phyloP scores from a whole-genome alignment of 1,140 invertebrate species.

The Drosophila littoralis region DNA sequence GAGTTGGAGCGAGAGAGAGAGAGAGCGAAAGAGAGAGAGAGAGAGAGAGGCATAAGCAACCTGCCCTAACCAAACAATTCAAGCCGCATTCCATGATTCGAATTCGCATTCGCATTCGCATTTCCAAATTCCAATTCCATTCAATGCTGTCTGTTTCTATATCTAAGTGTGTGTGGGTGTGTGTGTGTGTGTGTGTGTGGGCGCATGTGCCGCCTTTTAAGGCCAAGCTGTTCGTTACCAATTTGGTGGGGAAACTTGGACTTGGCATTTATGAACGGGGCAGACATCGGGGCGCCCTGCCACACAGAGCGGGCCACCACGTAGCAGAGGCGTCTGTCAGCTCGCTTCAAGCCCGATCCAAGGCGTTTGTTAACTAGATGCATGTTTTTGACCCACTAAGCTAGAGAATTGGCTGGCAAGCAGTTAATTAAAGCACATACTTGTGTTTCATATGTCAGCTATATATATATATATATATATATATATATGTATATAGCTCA shows the following conservation, averaged over 20 bases:
- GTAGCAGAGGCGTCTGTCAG: background rate
- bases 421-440: too few species aligned
- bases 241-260: constrained; percentile 3
- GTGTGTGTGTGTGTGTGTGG: constrained; percentile 6
- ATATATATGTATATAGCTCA: too few species aligned
- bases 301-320: background rate
- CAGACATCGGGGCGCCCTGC: constrained; percentile 19
- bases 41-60: background rate
- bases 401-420: too few species aligned
- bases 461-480: too few species aligned
- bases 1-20: background rate
- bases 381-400: background rate
- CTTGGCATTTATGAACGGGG: background rate
- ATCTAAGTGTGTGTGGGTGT: background rate
- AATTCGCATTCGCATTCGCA: constrained; percentile 34
- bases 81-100: constrained; percentile 24
- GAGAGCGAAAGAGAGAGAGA: constrained; percentile 9
- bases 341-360: background rate
- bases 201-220: constrained; percentile 36
- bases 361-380: background rate
- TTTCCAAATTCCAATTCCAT: constrained; percentile 43
- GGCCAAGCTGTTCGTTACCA: constrained; percentile 19
- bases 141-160: constrained; percentile 17
- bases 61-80: background rate
- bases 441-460: too few species aligned